Evolutionary conservation across 2,797 vertebrate genomes (phyloP).

Genomic region (Characodon lateralis): DNA sequence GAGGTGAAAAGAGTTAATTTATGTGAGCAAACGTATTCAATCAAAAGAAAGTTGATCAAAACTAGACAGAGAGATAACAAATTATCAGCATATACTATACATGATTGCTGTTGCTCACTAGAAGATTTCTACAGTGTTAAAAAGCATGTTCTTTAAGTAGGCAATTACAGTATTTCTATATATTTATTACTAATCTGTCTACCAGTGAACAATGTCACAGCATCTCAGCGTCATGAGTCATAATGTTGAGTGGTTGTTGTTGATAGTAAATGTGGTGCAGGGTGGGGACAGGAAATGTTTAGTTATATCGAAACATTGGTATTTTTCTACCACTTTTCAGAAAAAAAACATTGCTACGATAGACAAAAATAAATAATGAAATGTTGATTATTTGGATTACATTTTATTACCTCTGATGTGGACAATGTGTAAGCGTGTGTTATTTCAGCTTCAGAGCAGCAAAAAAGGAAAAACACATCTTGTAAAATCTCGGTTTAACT

Average conservation of each 20-base stretch:
- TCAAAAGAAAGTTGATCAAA: constrained; percentile 34
- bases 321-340: background rate
- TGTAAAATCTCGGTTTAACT: background rate
- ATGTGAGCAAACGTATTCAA: constrained; percentile 48
- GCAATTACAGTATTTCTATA: too few species aligned
- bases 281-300: background rate
- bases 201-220: too few species aligned
- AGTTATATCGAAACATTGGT: background rate
- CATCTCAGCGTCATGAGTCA: too few species aligned
- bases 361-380: background rate
- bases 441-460: background rate
- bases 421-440: background rate
- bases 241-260: too few species aligned
- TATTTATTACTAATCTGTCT: too few species aligned
- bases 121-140: too few species aligned
- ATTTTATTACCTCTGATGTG: background rate
- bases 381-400: background rate
- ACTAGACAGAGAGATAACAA: background rate
- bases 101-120: background rate
- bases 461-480: background rate
- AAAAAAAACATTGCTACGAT: background rate
- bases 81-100: constrained; percentile 6
- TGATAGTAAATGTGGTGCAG: too few species aligned
- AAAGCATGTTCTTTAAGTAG: too few species aligned
- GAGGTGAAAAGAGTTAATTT: constrained; percentile 22